These are phyloP conservation scores for Drosophila anceps DNA, from an alignment of 2,888 invertebrate genomes.

Conservation along the genomic window DNA sequence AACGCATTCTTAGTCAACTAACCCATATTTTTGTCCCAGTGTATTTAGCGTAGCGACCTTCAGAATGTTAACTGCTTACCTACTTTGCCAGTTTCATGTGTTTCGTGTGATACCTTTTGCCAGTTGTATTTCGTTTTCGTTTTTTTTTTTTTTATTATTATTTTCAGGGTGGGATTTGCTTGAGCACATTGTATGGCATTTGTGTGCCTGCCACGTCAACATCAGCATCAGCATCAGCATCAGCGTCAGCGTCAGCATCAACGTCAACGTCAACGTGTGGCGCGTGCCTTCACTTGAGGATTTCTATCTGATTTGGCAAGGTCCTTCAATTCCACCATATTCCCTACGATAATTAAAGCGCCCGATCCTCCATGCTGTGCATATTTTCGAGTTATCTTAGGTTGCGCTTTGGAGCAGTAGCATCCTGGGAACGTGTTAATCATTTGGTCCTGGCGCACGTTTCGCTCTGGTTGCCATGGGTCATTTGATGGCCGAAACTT, in stretches of 20 bases:
- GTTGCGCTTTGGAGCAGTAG: slow-evolving; percentile 19
- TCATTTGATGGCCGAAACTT: slow-evolving; percentile 51
- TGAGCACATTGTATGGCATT: slow-evolving; percentile 51
- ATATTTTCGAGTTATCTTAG: slow-evolving; percentile 55
- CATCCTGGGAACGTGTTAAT: slow-evolving; percentile 72
- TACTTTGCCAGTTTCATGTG: slow-evolving; percentile 10
- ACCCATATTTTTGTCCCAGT: neutral
- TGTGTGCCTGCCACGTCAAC: slow-evolving; percentile 73
- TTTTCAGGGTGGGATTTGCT: slow-evolving; percentile 6
- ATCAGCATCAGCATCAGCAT: slow-evolving; percentile 7
- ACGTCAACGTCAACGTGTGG: slow-evolving; percentile 27
- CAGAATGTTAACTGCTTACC: slow-evolving; percentile 2
- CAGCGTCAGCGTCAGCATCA: slow-evolving; percentile 20
- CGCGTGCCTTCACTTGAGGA: slow-evolving; percentile 50
- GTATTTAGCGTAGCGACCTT: slow-evolving; percentile 5
- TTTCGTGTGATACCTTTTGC: slow-evolving; percentile 18
- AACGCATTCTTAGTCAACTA: neutral
- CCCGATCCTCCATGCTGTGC: slow-evolving; percentile 22
- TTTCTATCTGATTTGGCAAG: slow-evolving; percentile 55
- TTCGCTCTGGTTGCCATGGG: slow-evolving; percentile 64
- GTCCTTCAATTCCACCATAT: slow-evolving; percentile 2
- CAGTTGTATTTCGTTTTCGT: slow-evolving; percentile 14
- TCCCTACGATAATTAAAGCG: slow-evolving; percentile 61
- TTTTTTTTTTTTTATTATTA: neutral
- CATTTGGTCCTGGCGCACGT: slow-evolving; percentile 70